A percentile compares a stretch with the other conserved stretches of the same genome.
phyloP scores from a whole-genome alignment of 2,113 vertebrate species.

The Burhinus bistriatus region DNA sequence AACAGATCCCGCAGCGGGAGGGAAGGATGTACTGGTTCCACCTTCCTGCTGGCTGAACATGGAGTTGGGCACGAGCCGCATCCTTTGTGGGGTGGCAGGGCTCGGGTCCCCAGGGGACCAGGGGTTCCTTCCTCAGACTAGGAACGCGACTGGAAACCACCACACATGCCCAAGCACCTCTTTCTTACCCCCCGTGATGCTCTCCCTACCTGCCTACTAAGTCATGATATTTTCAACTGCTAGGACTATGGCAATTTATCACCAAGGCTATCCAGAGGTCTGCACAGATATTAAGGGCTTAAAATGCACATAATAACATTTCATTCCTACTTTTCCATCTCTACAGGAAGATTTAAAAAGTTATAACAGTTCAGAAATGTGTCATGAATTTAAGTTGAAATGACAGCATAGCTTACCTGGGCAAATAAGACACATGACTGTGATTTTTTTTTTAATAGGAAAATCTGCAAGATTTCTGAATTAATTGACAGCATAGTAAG shows the following conservation, averaged over 20 bases:
- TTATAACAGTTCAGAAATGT: neutral
- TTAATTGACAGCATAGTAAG: neutral
- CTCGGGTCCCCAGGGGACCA: neutral
- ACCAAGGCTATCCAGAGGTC: neutral
- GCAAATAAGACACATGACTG: neutral
- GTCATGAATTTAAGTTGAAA: neutral
- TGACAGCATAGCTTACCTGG: neutral
- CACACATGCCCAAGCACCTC: rapidly evolving
- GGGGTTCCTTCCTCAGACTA: neutral
- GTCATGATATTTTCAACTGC: neutral
- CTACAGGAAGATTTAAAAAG: neutral
- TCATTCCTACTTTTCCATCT: neutral
- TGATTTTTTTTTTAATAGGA: neutral
- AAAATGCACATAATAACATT: neutral
- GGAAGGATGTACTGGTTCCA: neutral
- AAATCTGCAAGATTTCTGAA: neutral
- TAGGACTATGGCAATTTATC: neutral
- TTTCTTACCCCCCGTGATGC: neutral
- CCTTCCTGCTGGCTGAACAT: neutral
- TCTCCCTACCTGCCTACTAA: neutral
- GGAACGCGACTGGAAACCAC: neutral
- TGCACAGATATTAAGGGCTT: neutral
- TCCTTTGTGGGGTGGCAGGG: neutral
- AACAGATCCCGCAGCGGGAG: neutral
- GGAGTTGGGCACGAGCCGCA: neutral